Conservation (phyloP, 2,797 vertebrate species). For the Pelobates cultripes region DNA sequence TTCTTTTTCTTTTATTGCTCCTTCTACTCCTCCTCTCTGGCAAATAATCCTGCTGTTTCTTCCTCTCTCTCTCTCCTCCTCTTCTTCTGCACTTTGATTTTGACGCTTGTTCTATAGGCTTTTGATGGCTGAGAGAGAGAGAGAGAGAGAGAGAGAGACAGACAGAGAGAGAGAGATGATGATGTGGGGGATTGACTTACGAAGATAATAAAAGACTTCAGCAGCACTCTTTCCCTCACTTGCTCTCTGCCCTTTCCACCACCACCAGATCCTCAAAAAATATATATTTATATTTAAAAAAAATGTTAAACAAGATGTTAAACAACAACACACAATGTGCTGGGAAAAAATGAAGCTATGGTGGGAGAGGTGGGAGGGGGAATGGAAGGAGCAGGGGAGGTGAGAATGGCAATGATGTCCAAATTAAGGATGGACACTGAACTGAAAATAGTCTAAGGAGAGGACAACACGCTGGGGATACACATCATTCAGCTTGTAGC, state of each 20-base stretch:
- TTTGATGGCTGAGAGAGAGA: slow-evolving; percentile 35
- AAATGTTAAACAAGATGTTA: neutral
- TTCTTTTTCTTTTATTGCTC: slow-evolving; percentile 4
- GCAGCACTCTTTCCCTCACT: neutral
- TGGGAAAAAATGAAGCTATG: neutral
- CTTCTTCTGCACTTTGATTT: slow-evolving; percentile 22
- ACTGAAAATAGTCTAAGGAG: slow-evolving; percentile 10
- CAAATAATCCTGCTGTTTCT: slow-evolving; percentile 36
- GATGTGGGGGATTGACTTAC: slow-evolving; percentile 20
- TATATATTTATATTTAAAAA: neutral
- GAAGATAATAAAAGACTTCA: slow-evolving; percentile 24
- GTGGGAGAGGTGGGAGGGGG: neutral
- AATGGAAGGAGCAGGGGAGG: neutral
- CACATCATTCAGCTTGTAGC: neutral
- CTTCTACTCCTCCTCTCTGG: slow-evolving; percentile 24
- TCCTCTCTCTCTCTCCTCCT: slow-evolving; percentile 1
- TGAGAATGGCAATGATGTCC: slow-evolving; percentile 38
- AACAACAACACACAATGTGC: slow-evolving; percentile 10
- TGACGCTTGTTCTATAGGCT: slow-evolving; percentile 1
- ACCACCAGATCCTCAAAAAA: neutral
- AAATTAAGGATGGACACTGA: slow-evolving; percentile 25
- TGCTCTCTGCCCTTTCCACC: neutral
- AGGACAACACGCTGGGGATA: neutral
- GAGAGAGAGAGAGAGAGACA: slow-evolving; percentile 5
- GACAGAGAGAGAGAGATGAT: neutral